Percentiles rank a stretch among this genome's conserved stretches.
Conservation (phyloP, 2,888 invertebrate species). For the Drosophila siamana region DNA sequence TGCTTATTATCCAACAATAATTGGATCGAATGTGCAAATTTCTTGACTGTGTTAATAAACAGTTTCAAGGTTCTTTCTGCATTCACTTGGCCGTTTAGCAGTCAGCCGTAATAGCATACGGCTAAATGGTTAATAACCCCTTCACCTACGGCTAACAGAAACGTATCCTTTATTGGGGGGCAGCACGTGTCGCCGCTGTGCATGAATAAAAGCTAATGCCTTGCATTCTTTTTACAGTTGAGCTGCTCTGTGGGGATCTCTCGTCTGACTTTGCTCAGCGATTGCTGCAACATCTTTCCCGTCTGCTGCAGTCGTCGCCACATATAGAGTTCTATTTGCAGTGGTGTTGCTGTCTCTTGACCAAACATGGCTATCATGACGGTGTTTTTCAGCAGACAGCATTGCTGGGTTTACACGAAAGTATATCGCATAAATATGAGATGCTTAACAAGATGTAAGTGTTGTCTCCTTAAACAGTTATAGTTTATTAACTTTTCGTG, state of each 20-base stretch:
- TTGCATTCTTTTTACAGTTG: constrained; percentile 88
- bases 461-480: not conserved
- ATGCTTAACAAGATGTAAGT: constrained; percentile 94
- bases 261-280: constrained; percentile 91
- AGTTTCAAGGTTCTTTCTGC: constrained; percentile 68
- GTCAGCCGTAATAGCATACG: constrained; percentile 12
- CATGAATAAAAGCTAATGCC: constrained; percentile 26
- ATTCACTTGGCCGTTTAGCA: constrained; percentile 33
- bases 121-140: constrained; percentile 60
- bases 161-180: constrained; percentile 39
- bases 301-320: constrained; percentile 90
- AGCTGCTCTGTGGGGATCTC: constrained; percentile 89
- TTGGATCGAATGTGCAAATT: constrained; percentile 79
- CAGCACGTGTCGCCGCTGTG: constrained; percentile 57
- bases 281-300: constrained; percentile 90
- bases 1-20: constrained; percentile 50
- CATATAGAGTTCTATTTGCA: constrained; percentile 95
- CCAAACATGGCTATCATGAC: constrained; percentile 88
- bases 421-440: constrained; percentile 91
- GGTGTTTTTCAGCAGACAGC: constrained; percentile 88
- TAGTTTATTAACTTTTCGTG: not conserved
- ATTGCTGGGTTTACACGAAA: constrained; percentile 91
- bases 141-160: constrained; percentile 20
- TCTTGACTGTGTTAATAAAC: constrained; percentile 68
- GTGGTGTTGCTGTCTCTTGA: constrained; percentile 91